Base-by-base conservation (phyloP, 2,888 invertebrate genomes). In the Acleris emargana region DNA sequence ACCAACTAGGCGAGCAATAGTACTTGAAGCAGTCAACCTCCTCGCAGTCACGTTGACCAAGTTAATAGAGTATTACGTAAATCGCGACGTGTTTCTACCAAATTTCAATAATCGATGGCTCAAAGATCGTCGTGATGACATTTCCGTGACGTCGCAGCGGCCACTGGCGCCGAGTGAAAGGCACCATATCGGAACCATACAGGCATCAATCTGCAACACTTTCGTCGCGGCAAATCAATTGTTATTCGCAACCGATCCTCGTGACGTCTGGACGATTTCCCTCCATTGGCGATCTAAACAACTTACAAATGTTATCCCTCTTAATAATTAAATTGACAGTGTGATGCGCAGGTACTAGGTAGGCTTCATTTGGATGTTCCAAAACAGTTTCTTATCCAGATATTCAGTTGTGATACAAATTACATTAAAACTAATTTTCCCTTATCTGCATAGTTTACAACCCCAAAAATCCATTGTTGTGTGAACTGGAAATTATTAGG, bases 201-300 rank as follows among this genome's bases (percentile, higher is more conserved):
- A 79, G 74, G 72, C 81, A 83, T 85, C 85, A 81, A 88, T 88
- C 88, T 81, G 83, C 80, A 84, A 88, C 87, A 89, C 89, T 89
- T 89, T 89, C 89, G 80, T 82, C 79, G 81, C 77, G 75, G 71
- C 76, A 76, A 84, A 83, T 83, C 83, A 83, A 89, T 90, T 89
- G 86, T 84, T 80, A 89, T 88, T 88, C 88, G 72, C 68, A 70
- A 69, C 72, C 75, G 79, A 80, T 80, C 82, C 81, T 76, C 11
- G 38, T 38, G 38, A 38, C 11, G 38, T 13, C 75, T 64, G 53
- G 64, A 73, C 78, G 84, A 82, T 86, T 87, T 84, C 84, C 80
- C 83, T 38, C 20, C 17, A 43, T 43, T 52, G 9, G 18, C 17
- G 18, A 17, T 13, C 18, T 25, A n/a, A 52, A 9, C 4, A 9